A percentile compares a stretch with the other conserved stretches of the same genome.
Evolutionary conservation across 2,888 invertebrate genomes (phyloP).

Genomic region (Cantharis rustica): DNA sequence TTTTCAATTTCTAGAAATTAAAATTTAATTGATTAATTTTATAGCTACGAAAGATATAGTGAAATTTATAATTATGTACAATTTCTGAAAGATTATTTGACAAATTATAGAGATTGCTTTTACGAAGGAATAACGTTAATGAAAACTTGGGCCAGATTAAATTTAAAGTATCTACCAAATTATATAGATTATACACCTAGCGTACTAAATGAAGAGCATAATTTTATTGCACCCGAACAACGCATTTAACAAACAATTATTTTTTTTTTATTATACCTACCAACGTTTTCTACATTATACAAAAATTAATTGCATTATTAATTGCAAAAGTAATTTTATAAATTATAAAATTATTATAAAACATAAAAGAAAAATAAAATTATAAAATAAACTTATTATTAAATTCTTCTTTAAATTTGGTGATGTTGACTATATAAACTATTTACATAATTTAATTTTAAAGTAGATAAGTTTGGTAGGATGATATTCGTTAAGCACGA

Average conservation of each 20-base stretch:
- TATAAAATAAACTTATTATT: no score
- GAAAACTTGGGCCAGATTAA: constrained; percentile 17
- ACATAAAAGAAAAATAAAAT: no score
- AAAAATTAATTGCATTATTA: no score
- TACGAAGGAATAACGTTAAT: constrained; percentile 12
- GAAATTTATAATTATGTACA: constrained; percentile 11
- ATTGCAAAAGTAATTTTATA: no score
- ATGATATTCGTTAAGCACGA: no score
- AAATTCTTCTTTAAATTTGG: no score
- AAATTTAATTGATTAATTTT: background rate
- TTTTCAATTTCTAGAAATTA: background rate
- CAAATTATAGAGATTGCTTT: constrained; percentile 11
- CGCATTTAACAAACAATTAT: background rate
- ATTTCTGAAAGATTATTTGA: constrained; percentile 8
- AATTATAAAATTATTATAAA: no score
- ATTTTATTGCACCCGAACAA: background rate
- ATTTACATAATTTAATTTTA: no score
- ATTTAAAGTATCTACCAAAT: constrained; percentile 16
- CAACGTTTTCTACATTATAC: no score
- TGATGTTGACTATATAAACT: no score
- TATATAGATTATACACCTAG: background rate
- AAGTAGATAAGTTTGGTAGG: no score
- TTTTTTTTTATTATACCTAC: background rate
- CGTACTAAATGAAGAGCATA: background rate
- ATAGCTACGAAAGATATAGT: constrained; percentile 10